Percentiles rank a stretch among this genome's conserved stretches.
These are phyloP conservation scores for Labroides dimidiatus DNA, from an alignment of 2,797 vertebrate species.

Conservation along the genomic window DNA sequence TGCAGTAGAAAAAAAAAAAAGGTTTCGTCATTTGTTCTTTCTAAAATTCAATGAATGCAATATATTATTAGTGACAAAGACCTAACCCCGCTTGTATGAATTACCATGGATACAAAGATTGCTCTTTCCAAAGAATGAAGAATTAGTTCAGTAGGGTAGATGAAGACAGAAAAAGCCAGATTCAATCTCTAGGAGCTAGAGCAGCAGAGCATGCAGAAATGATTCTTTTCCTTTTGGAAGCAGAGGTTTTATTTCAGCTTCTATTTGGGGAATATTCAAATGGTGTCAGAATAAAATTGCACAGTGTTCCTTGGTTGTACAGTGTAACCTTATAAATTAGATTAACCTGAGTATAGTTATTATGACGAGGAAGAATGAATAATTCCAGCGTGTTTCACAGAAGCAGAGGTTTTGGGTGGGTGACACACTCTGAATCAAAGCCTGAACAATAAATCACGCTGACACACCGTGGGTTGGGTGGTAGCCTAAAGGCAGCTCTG, in stretches of 20 bases:
- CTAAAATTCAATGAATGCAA: no score
- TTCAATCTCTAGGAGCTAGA: conserved; percentile 43
- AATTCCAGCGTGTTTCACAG: conserved; percentile 19
- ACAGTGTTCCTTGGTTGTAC: conserved; percentile 16
- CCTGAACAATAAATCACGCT: conserved; percentile 45
- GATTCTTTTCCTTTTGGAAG: conserved; percentile 46
- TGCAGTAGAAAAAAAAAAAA: neutral
- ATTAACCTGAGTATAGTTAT: conserved; percentile 26
- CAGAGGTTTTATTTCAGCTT: conserved; percentile 34
- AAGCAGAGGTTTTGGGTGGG: conserved; percentile 30
- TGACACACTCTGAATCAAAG: conserved; percentile 39
- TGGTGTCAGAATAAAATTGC: conserved; percentile 18
- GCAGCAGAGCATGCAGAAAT: conserved; percentile 50
- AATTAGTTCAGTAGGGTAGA: conserved; percentile 47
- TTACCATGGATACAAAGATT: conserved; percentile 6
- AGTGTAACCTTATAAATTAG: conserved; percentile 31
- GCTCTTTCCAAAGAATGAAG: conserved; percentile 31
- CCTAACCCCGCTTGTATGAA: conserved; percentile 2
- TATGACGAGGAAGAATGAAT: conserved; percentile 18
- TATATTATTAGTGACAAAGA: conserved; percentile 16
- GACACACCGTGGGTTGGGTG: conserved; percentile 27
- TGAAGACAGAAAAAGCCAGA: conserved; percentile 35
- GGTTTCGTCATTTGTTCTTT: conserved; percentile 6
- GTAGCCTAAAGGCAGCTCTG: conserved; percentile 35
- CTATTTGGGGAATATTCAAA: conserved; percentile 48